Evolutionary conservation across 2,888 invertebrate genomes (phyloP).

Genomic region (Ganaspis brasiliensis): DNA sequence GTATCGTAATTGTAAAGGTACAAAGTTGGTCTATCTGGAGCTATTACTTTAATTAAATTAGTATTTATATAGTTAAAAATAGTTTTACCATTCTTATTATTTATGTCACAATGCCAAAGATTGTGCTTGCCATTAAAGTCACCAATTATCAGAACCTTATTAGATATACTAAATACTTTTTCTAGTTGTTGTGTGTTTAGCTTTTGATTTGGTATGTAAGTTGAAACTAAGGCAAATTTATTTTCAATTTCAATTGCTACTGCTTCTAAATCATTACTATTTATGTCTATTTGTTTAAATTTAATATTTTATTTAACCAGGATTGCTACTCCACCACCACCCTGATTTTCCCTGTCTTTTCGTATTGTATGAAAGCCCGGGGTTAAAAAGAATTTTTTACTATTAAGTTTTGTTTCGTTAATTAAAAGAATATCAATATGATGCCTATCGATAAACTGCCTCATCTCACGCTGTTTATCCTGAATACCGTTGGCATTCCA

Average conservation of each 20-base stretch:
- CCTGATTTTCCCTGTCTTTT: conserved; percentile 37
- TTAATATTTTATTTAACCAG: conserved; percentile 6
- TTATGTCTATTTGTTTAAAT: background rate
- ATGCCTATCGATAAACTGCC: conserved; percentile 46
- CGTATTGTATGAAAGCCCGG: conserved; percentile 12
- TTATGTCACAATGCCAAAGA: no score
- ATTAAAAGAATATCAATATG: conserved; percentile 52
- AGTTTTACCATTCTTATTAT: no score
- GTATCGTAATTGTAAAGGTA: no score
- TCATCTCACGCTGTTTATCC: conserved; percentile 47
- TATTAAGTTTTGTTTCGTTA: conserved; percentile 51
- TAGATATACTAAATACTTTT: no score
- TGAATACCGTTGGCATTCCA: conserved; percentile 57
- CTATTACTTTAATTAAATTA: conserved; percentile 38
- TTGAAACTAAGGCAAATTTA: conserved; percentile 26
- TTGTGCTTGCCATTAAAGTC: conserved; percentile 58
- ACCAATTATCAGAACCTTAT: conserved; percentile 54
- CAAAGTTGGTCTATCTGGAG: conserved; percentile 48
- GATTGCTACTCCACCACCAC: conserved; percentile 41
- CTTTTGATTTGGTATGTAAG: conserved; percentile 34
- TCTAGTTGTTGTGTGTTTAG: no score
- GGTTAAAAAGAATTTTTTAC: conserved; percentile 26
- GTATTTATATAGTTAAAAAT: conserved; percentile 44
- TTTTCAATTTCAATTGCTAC: conserved; percentile 38
- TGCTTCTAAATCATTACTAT: conserved; percentile 2